Evolutionary conservation across 1,140 invertebrate species (phyloP).

Genomic region (Cyrtorhinus lividipennis): DNA sequence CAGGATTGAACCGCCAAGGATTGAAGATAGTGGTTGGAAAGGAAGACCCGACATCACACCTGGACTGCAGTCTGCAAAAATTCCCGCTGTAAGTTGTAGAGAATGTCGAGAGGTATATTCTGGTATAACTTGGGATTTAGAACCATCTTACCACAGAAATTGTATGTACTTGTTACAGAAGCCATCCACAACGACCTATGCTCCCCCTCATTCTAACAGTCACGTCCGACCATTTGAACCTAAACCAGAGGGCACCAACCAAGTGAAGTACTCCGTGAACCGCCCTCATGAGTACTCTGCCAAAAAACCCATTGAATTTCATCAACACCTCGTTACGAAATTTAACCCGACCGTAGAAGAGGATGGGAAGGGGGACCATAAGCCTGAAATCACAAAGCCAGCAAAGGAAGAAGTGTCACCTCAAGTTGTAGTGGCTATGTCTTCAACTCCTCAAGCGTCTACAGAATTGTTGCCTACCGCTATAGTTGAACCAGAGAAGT

Average conservation of each 20-base stretch:
- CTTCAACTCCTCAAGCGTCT: not conserved
- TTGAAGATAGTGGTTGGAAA: not conserved
- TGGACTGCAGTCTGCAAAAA: not conserved
- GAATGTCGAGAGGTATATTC: no score
- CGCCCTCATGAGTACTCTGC: not conserved
- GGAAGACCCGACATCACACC: not conserved
- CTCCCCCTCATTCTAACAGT: no score
- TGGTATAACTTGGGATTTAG: no score
- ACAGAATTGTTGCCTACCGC: not conserved
- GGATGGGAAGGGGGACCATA: not conserved
- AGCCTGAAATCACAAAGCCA: not conserved
- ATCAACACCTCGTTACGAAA: not conserved
- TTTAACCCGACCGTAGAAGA: not conserved
- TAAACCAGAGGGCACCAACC: not conserved
- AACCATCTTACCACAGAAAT: no score
- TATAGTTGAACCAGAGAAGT: not conserved
- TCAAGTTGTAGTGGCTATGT: not conserved
- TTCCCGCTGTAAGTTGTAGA: no score
- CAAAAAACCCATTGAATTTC: not conserved
- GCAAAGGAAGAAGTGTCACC: not conserved
- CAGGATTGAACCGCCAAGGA: not conserved
- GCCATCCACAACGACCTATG: no score
- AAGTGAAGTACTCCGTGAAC: not conserved
- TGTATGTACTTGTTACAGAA: no score
- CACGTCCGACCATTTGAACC: not conserved